Base-by-base conservation (phyloP, 1,140 invertebrate species). In the Ceratoteleas bidentatus region DNA sequence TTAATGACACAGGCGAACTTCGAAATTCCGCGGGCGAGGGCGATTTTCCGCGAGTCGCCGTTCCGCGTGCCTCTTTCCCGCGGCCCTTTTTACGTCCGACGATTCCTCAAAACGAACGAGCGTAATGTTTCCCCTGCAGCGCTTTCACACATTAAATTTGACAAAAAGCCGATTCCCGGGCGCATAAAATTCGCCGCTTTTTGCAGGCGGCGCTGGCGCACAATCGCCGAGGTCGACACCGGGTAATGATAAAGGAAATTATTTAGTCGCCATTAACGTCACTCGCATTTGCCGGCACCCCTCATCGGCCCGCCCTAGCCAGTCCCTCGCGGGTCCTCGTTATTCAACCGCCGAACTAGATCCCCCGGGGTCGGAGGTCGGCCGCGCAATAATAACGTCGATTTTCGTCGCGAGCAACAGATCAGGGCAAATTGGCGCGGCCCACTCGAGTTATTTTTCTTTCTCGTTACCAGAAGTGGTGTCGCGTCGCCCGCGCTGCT, bases 191-290 rank as follows among this genome's bases (percentile, higher is more conserved):
- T 83, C 69, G 58, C 70, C 60, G 60, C 70, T 73, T 79, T 79
- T 77, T 84, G 75, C 38, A 40, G 38, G 2, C 38, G 38, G 38
- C 8, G 38, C 38, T 2, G 61, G 82, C 53, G 34, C 56, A 87
- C 60, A 86, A 86, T 88, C 81, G 84, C 61, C 64, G 57, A 76
- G 82, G 81, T 85, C 74, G 79, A 83, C 81, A 84, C 80, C 64
- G 83, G 82, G 86, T 84, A 83, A 86, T 83, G 84, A 85, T 76
- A 85, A 86, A 87, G 85, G 85, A 87, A 89, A 90, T 90, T 90
- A 90, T 89, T 90, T 89, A 89, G 86, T 84, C 85, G 85, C 88
- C 85, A 89, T 89, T 89, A 90, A 89, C 85, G 89, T 89, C 88
- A 89, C 73, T 88, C 83, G 87, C 88, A 89, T 88, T 90, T 89